Conservation (phyloP, 2,888 invertebrate genomes). For the Chelonus formosanus region DNA sequence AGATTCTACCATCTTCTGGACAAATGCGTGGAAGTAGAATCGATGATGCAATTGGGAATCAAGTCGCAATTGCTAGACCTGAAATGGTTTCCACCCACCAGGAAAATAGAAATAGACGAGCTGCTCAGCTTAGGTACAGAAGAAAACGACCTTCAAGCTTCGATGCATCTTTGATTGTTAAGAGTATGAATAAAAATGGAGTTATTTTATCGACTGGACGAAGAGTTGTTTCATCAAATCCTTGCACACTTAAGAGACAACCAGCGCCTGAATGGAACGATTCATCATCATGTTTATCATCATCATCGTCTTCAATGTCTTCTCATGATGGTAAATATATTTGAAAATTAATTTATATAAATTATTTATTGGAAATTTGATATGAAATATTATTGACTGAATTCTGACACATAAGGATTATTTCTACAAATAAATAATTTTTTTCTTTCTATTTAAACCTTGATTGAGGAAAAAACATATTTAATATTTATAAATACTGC, state of each 20-base stretch:
- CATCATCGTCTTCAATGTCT: constrained; percentile 28
- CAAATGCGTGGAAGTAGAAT: not conserved
- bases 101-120: constrained; percentile 48
- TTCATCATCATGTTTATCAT: constrained; percentile 52
- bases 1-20: not conserved
- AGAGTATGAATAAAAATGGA: constrained; percentile 45
- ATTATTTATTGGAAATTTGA: too few relatives aligned
- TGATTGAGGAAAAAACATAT: too few relatives aligned
- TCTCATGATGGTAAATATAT: constrained; percentile 36
- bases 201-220: constrained; percentile 37
- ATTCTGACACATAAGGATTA: too few relatives aligned
- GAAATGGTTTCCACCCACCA: constrained; percentile 46
- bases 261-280: constrained; percentile 48
- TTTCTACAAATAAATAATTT: too few relatives aligned
- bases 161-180: constrained; percentile 49
- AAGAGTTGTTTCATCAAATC: constrained; percentile 44
- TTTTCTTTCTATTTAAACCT: too few relatives aligned
- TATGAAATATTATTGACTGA: too few relatives aligned
- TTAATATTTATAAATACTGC: too few relatives aligned
- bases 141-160: constrained; percentile 51
- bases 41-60: not conserved
- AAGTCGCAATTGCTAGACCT: not conserved
- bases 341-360: too few relatives aligned
- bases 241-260: constrained; percentile 45
- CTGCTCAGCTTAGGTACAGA: constrained; percentile 45